Percentiles rank a stretch among this genome's conserved stretches.
phyloP scores from a whole-genome alignment of 2,113 vertebrate genomes.

The Strigops habroptila region DNA sequence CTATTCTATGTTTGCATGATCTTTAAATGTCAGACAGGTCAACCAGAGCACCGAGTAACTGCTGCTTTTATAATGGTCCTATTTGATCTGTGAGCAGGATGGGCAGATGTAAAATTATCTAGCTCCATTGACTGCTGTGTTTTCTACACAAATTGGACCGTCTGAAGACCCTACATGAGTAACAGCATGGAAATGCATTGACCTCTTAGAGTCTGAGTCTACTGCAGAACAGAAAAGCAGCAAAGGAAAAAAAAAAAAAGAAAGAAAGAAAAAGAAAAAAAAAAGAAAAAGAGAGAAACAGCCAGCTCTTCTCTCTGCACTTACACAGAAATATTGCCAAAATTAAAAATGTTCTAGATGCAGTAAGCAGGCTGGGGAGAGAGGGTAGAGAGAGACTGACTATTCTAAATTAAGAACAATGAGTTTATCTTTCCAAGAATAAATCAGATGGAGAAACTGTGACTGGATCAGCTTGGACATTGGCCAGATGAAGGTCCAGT shows the following conservation, averaged over 20 bases:
- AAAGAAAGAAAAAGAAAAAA: neutral
- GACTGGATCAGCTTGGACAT: neutral
- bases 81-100: neutral
- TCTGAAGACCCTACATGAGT: neutral
- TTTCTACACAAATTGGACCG: neutral
- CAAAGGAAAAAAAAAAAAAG: neutral
- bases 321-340: neutral
- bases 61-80: neutral
- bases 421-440: constrained; percentile 9
- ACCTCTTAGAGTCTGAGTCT: neutral
- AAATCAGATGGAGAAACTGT: constrained; percentile 31
- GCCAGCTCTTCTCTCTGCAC: neutral
- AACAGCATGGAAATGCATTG: neutral
- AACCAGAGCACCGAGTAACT: neutral
- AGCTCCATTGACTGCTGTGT: neutral
- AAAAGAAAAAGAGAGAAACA: neutral
- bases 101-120: neutral
- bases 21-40: neutral
- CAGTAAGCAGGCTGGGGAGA: neutral
- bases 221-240: neutral
- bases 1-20: neutral
- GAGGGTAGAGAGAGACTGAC: neutral
- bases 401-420: neutral
- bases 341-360: neutral
- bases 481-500: neutral